Conservation (phyloP, 1,140 invertebrate genomes). For the Trichonephila inaurata region DNA sequence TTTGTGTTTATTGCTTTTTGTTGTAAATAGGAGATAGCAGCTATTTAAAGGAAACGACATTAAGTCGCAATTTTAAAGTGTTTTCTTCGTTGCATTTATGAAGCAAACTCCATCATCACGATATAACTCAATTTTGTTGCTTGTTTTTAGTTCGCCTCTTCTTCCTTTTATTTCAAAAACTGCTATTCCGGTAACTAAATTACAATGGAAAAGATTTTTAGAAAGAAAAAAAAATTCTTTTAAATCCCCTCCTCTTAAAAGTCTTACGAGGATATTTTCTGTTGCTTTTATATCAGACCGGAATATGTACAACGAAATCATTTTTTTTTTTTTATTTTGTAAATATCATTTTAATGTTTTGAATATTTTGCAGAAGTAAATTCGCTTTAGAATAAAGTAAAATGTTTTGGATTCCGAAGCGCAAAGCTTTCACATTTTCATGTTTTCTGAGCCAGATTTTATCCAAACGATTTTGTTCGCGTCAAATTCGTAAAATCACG, state of each 20-base stretch:
- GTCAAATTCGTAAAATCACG: neutral
- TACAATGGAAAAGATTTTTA: slow-evolving; percentile 17
- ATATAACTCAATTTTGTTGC: slow-evolving; percentile 45
- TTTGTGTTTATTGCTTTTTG: slow-evolving; percentile 75
- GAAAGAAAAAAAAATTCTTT: neutral
- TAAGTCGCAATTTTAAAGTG: slow-evolving; percentile 60
- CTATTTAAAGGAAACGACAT: slow-evolving; percentile 58
- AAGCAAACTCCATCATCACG: slow-evolving; percentile 38
- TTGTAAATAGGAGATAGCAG: slow-evolving; percentile 62
- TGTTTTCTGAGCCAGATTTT: neutral
- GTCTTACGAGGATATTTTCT: neutral
- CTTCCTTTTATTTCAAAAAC: neutral
- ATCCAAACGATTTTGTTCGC: no score
- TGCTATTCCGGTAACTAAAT: slow-evolving; percentile 25
- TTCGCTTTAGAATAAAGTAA: neutral
- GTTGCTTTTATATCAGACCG: neutral
- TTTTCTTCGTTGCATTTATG: slow-evolving; percentile 44
- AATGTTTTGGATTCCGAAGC: neutral
- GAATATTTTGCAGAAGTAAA: slow-evolving; percentile 3
- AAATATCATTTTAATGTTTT: neutral
- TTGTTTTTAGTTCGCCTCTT: neutral
- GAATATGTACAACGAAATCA: neutral
- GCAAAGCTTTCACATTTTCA: neutral
- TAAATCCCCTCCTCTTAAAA: neutral
- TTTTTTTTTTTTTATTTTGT: neutral